Evolutionary conservation across 2,888 invertebrate genomes (phyloP), one percentile per base, ranked within the genome.

Genomic region (Drosophila atripex): DNA sequence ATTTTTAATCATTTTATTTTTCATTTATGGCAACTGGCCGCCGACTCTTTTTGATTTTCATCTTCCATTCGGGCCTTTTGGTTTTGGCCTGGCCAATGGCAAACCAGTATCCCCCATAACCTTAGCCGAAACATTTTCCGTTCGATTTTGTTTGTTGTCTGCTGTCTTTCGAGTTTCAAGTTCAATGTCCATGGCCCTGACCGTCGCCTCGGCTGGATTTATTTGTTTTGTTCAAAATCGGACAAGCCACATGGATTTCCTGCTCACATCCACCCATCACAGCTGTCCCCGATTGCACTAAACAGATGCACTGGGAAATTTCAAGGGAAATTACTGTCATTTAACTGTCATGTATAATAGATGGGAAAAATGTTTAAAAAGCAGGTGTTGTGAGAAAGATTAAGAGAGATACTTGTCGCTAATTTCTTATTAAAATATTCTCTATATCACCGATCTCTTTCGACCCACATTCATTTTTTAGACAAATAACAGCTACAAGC

Each of bases 141-240:
- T 47, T 39, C 47, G 47, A 11, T 47, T 11, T n/a, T 28, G 28
- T 28, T 30, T 43, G 25, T 16, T 39, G 28, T 3, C 2, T 23
- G 47, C 21, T n/a, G n/a, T n/a, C n/a, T n/a, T n/a, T n/a, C n/a
- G 12, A 12, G n/a, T 65, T 65, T 61, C 82, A 86, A 82, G 82
- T 86, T 82, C 84, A 82, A 86, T 72, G 84, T 86, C 80, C 80
- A 63, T 72, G 80, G 75, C 80, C 86, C 38, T 54, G 45, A 53
- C 64, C 52, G 52, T 30, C 28, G 11, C 11, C 12, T n/a, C 23
- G 12, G 7, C 12, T 9, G 43, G 63, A 52, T 45, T 63, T 63
- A 23, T 63, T 63, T 60, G 35, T 38, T 35, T 28, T 58, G 45
- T 16, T 23, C 47, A 59, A 47, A 61, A 47, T 47, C 60, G 14